Evolutionary conservation across 2,113 vertebrate genomes (phyloP), one percentile per base, ranked within the genome.

Genomic region (Cochlearius cochlearius): DNA sequence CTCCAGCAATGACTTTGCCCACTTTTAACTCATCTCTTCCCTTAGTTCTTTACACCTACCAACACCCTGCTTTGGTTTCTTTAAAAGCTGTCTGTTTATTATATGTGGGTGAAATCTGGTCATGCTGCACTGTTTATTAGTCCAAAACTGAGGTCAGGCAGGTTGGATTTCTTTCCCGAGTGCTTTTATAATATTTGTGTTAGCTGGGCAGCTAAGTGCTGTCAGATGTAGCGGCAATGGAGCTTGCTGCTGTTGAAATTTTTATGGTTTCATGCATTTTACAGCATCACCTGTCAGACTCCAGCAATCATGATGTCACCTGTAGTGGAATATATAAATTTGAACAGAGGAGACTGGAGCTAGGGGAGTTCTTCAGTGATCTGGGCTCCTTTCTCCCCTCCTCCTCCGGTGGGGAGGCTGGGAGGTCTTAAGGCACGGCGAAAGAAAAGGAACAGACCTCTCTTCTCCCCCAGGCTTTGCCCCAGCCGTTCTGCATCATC

Each of bases 181-280:
- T 95, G 77, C 92, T 97, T 95, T 97, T 95, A 88, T 79, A 90
- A 90, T 97, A 96, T 97, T 97, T 97, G 92, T 94, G 86, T 97
- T 97, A 97, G 95, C 95, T 69, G 92, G 94, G 89, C 86, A 96
- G 94, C 94, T 94, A 97, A 96, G 96, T 96, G 96, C 94, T 96
- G 94, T 96, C 96, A 96, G 95, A 95, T 95, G 92, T 45, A 92
- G 92, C 9, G 47, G 88, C 94, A 94, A 76, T 96, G 95, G 94
- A 92, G 94, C 95, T 97, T 96, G 96, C 95, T 94, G 97, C 95
- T 95, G 95, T 74, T 97, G 95, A 97, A 95, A 97, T 95, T 97
- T 96, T 95, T 97, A 97, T 97, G 94, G 92, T 97, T 97, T 95
- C 94, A 90, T 96, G 97, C 96, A 95, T 96, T 97, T 97, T 96